A percentile compares a stretch with the other conserved stretches of the same genome.
Conservation (phyloP, 2,113 vertebrate species). For the Corapipo altera region DNA sequence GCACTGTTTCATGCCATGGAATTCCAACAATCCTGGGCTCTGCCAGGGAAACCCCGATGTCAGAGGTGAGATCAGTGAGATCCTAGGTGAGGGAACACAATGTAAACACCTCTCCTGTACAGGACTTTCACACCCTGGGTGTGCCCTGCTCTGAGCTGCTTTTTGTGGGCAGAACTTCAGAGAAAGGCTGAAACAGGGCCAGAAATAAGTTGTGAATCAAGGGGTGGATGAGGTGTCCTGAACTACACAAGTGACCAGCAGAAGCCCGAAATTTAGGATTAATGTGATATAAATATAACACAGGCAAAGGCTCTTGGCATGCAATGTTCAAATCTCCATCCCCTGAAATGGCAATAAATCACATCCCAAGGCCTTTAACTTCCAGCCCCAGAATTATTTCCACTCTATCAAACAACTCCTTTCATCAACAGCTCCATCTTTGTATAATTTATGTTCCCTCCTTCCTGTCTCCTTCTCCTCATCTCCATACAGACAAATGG, state of each 20-base stretch:
- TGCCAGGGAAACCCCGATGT: background rate
- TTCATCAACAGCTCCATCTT: conserved; percentile 43
- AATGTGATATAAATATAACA: background rate
- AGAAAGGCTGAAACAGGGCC: background rate
- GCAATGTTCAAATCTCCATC: background rate
- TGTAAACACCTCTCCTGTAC: background rate
- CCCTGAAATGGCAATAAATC: conserved; percentile 23
- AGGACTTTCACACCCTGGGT: background rate
- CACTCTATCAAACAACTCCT: conserved; percentile 33
- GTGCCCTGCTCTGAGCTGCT: background rate
- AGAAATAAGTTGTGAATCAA: background rate
- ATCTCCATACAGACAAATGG: conserved; percentile 42
- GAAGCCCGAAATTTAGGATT: background rate
- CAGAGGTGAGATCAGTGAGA: background rate
- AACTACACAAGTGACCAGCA: background rate
- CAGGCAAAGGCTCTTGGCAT: background rate
- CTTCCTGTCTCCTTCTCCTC: conserved; percentile 5
- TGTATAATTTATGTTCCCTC: conserved; percentile 38
- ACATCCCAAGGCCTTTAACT: conserved; percentile 45
- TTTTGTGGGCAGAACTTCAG: background rate
- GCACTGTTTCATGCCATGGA: background rate
- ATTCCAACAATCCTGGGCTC: background rate
- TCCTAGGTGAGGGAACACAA: background rate
- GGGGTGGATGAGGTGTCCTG: background rate
- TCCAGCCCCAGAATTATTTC: conserved; percentile 10